Evolutionary conservation across 2,888 invertebrate species (phyloP).

Genomic region (Agapostemon virescens): DNA sequence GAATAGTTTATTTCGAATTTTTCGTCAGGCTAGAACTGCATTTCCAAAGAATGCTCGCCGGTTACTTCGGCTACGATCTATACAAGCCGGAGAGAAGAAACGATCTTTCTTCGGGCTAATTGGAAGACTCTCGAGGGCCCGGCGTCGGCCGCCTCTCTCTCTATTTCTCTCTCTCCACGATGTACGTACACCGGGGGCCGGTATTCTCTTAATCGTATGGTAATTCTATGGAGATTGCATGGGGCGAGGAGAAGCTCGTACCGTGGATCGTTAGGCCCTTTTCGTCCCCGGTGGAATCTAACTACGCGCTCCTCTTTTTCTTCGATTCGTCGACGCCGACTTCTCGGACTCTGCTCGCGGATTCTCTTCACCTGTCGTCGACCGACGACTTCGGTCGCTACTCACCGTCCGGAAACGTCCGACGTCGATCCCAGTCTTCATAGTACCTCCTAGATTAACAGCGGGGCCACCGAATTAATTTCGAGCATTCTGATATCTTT

Average conservation of each 20-base stretch:
- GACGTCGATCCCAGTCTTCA: not conserved
- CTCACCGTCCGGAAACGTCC: not conserved
- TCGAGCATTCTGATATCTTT: too few relatives aligned
- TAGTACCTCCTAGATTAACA: not conserved
- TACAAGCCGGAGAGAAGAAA: slow-evolving; percentile 50
- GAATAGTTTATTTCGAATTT: not conserved
- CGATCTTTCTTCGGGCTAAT: slow-evolving; percentile 69
- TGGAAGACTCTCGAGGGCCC: slow-evolving; percentile 68
- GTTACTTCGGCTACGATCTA: slow-evolving; percentile 46
- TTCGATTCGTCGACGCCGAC: slow-evolving; percentile 29
- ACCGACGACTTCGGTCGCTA: not conserved
- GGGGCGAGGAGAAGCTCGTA: slow-evolving; percentile 76
- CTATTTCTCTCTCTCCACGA: slow-evolving; percentile 45
- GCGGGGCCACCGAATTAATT: not conserved
- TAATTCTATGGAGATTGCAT: slow-evolving; percentile 80
- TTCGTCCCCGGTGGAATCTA: slow-evolving; percentile 66
- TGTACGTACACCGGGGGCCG: slow-evolving; percentile 59
- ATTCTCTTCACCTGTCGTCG: slow-evolving; percentile 39
- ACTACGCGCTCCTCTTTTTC: slow-evolving; percentile 47
- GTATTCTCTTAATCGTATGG: slow-evolving; percentile 78
- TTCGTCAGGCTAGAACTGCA: not conserved
- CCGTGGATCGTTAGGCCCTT: slow-evolving; percentile 76
- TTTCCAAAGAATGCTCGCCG: slow-evolving; percentile 9
- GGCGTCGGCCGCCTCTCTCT: slow-evolving; percentile 26
- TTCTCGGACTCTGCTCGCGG: slow-evolving; percentile 36